Conservation (phyloP, 2,113 vertebrate species). For the Edolisoma coerulescens region DNA sequence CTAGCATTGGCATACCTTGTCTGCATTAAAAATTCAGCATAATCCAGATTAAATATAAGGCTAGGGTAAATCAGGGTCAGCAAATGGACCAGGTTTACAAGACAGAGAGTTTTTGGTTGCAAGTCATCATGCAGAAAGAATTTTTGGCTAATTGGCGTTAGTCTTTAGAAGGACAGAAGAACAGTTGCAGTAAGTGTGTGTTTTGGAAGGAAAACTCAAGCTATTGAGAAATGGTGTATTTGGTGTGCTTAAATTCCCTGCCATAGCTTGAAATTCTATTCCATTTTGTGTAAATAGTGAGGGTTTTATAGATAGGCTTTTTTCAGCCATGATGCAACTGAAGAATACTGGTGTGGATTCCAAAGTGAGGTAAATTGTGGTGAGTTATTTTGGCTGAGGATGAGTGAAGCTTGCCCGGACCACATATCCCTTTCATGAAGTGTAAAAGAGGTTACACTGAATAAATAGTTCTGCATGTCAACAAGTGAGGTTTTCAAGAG, state of each 20-base stretch:
- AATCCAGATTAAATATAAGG: neutral
- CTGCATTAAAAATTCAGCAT: neutral
- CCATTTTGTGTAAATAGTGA: neutral
- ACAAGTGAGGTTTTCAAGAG: neutral
- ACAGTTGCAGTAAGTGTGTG: neutral
- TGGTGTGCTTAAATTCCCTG: neutral
- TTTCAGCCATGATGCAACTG: neutral
- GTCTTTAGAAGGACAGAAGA: neutral
- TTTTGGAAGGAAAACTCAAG: neutral
- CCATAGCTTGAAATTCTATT: neutral
- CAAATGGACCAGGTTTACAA: neutral
- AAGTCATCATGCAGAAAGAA: neutral
- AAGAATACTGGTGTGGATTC: neutral
- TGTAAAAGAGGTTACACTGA: constrained; percentile 1
- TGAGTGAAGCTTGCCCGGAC: constrained; percentile 27
- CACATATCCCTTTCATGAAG: constrained; percentile 19
- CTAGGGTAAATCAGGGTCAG: neutral
- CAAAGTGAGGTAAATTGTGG: constrained; percentile 25
- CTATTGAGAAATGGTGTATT: neutral
- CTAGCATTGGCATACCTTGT: neutral
- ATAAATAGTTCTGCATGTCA: constrained; percentile 20
- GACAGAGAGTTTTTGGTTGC: neutral
- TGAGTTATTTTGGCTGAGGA: constrained; percentile 28
- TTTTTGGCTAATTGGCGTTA: neutral
- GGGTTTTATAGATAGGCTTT: neutral